A percentile compares a stretch with the other conserved stretches of the same genome.
Conservation (phyloP, 2,888 invertebrate genomes). For the Onthophagus sagittarius region DNA sequence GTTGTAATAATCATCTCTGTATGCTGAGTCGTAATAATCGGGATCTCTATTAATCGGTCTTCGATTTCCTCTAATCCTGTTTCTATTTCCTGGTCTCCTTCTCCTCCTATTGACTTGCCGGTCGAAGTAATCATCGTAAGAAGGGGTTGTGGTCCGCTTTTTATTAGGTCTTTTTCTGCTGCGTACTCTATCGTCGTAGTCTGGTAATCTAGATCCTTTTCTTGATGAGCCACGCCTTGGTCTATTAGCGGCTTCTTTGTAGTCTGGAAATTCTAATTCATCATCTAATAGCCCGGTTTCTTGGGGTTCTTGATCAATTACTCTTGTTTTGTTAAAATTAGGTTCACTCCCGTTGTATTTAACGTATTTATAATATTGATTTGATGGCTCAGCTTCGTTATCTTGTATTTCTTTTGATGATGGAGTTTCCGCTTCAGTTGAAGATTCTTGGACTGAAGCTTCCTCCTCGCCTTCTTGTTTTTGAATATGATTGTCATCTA, state of each 20-base stretch:
- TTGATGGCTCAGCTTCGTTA: conserved; percentile 4
- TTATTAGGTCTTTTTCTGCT: conserved; percentile 12
- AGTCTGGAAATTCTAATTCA: conserved; percentile 8
- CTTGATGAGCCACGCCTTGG: neutral
- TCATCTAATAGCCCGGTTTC: neutral
- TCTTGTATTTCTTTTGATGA: neutral
- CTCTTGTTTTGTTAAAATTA: neutral
- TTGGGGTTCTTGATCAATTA: neutral
- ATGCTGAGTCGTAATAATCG: conserved; percentile 19
- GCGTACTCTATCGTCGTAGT: conserved; percentile 13
- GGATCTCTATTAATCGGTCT: conserved; percentile 23
- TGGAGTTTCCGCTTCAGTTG: neutral
- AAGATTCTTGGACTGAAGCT: neutral
- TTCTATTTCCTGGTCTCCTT: conserved; percentile 19
- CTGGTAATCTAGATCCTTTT: conserved; percentile 7
- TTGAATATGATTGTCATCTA: neutral
- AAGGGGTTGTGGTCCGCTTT: conserved; percentile 22
- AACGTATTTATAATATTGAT: neutral
- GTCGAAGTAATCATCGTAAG: conserved; percentile 23
- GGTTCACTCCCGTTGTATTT: neutral
- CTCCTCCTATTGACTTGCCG: conserved; percentile 16
- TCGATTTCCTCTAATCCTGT: conserved; percentile 18
- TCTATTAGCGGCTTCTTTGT: conserved; percentile 9
- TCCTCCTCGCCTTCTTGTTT: neutral
- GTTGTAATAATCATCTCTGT: conserved; percentile 21